Conservation (phyloP, 2,113 vertebrate genomes). For the Cephalopterus ornatus region DNA sequence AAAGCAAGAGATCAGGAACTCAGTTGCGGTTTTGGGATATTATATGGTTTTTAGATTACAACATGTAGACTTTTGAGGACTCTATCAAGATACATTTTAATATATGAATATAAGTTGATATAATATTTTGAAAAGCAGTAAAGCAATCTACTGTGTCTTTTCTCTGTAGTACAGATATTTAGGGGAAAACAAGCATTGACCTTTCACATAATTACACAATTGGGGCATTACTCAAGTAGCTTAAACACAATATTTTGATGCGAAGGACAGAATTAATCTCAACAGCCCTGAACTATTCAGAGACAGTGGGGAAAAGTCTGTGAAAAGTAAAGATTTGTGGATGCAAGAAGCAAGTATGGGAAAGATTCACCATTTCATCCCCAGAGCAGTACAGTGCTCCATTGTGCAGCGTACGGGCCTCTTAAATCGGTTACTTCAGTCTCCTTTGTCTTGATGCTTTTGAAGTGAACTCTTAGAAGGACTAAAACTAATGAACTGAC, state of each 20-base stretch:
- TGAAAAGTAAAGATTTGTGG: constrained; percentile 46
- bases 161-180: constrained; percentile 35
- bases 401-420: background rate
- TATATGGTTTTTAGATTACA: background rate
- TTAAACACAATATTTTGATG: background rate
- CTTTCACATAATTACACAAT: constrained; percentile 18
- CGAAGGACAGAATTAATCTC: background rate
- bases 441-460: constrained; percentile 37
- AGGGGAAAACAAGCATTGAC: constrained; percentile 1
- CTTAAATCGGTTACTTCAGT: constrained; percentile 62
- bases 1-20: background rate
- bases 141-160: background rate
- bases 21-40: background rate
- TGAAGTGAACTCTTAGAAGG: constrained; percentile 49
- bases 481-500: constrained; percentile 55
- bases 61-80: background rate
- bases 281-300: constrained; percentile 10
- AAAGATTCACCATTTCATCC: background rate
- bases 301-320: background rate
- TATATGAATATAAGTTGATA: background rate
- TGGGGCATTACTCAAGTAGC: background rate
- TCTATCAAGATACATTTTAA: background rate
- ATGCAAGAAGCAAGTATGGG: constrained; percentile 23
- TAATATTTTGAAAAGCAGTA: background rate
- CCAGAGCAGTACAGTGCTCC: background rate